These are phyloP conservation scores for Leptestheria dahalacensis DNA, from an alignment of 1,140 invertebrate species.

Conservation along the genomic window DNA sequence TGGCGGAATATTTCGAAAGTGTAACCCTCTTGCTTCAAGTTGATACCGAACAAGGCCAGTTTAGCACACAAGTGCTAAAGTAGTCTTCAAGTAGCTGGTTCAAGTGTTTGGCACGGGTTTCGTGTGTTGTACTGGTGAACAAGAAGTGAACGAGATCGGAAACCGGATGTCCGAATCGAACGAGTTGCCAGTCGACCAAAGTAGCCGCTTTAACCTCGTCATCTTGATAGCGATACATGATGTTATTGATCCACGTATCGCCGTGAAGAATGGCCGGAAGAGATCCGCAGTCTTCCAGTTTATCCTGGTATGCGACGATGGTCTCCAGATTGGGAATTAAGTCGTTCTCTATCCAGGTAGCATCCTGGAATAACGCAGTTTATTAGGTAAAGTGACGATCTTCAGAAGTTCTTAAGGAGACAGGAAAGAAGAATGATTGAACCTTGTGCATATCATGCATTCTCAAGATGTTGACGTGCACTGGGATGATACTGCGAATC, in stretches of 20 bases:
- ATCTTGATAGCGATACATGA: slow-evolving; percentile 12
- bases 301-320: not conserved
- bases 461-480: not conserved
- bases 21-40: not conserved
- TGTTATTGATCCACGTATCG: slow-evolving; percentile 16
- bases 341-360: not conserved
- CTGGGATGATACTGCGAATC: not conserved
- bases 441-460: not conserved
- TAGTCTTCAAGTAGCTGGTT: slow-evolving; percentile 8
- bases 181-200: slow-evolving; percentile 13
- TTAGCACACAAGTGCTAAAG: not conserved
- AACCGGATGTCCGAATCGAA: slow-evolving; percentile 13
- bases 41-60: slow-evolving; percentile 1
- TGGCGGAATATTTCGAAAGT: not conserved
- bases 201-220: not conserved
- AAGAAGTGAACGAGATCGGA: slow-evolving; percentile 14
- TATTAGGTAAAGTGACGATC: too few relatives aligned
- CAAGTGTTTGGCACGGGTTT: slow-evolving; percentile 1
- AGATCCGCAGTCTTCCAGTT: not conserved
- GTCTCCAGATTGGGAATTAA: not conserved
- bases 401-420: too few relatives aligned
- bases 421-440: not conserved
- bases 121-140: slow-evolving; percentile 2
- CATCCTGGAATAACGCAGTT: not conserved
- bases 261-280: slow-evolving; percentile 10